Evolutionary conservation across 1,140 invertebrate genomes (phyloP), one percentile per base, ranked within the genome.

Genomic region (Drosophila azteca): DNA sequence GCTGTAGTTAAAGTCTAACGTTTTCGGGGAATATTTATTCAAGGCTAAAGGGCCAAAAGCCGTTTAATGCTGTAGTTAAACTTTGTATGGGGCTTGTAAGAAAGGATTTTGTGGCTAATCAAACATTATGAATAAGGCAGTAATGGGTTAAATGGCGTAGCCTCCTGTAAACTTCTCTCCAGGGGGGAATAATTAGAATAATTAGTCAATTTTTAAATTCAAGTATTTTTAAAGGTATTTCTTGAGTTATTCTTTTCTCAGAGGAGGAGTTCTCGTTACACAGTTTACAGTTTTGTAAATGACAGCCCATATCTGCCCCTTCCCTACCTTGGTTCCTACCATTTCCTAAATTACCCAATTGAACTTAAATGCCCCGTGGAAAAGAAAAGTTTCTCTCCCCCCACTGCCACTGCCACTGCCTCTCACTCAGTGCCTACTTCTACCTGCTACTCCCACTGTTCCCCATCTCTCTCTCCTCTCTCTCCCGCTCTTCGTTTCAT

Each of bases 1-100:
- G 57, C 61, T 65, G 70, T 75, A 74, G 73, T 84, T 81, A 81
- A 85, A 84, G 81, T 74, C 77, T 80, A 61, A 58, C 62, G 53
- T 53, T 39, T 54, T 57, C 50, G 48, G 35, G 29, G 59, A 24
- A 46, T 71, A 81, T 82, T 82, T 82, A 58, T 66, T 54, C 45
- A 39, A 67, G 79, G 57, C 76, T 8, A 70, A 83, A 62, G 69
- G 61, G 39, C 54, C 45, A 41, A 20, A 53, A 43, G 24, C 69
- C 43, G 60, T 61, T 69, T 60, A 77, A 80, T 57, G 77, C 31
- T 31, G 22, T 8, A 31, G 50, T 50, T 41, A 49, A 77, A 39
- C 57, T 59, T 78, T 82, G 62, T 51, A 11, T 52, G 59, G 62
- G 58, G 81, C 79, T 84, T n/a, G 81, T 45, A 77, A 77, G 55